Evolutionary conservation across 1,140 invertebrate species (phyloP).

Genomic region (Plutomurus gul): DNA sequence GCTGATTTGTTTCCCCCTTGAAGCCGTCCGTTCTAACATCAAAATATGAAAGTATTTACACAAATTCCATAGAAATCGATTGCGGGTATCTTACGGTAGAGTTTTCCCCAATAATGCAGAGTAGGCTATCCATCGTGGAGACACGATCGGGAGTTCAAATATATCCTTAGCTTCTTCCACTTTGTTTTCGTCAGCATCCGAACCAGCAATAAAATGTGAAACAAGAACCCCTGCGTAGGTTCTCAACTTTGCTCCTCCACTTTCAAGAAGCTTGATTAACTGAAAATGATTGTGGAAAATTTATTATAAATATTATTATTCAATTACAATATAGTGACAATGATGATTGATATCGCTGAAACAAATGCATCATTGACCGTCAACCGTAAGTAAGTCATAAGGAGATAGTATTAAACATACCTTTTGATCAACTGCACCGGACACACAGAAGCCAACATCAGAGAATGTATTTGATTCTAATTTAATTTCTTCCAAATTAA

Average conservation of each 20-base stretch:
- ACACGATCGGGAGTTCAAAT: slow-evolving; percentile 82
- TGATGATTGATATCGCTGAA: too few relatives aligned
- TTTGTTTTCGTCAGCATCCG: slow-evolving; percentile 75
- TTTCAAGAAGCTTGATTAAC: slow-evolving; percentile 59
- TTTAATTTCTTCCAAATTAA: slow-evolving; percentile 25
- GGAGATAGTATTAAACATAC: slow-evolving; percentile 1
- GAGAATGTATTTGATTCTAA: slow-evolving; percentile 36
- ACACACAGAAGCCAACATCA: slow-evolving; percentile 30
- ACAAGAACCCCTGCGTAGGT: slow-evolving; percentile 85
- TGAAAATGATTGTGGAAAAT: background rate
- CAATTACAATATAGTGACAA: background rate
- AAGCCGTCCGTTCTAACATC: slow-evolving; percentile 46
- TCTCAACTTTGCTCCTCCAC: slow-evolving; percentile 79
- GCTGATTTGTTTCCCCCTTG: slow-evolving; percentile 26
- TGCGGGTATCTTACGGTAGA: slow-evolving; percentile 64
- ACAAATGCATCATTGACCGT: background rate
- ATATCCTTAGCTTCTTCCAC: slow-evolving; percentile 83
- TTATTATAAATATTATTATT: background rate
- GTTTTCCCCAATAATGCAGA: slow-evolving; percentile 70
- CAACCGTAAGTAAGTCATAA: background rate
- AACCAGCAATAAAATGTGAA: slow-evolving; percentile 84
- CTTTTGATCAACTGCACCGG: slow-evolving; percentile 42
- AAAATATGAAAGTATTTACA: background rate
- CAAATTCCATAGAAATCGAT: too few relatives aligned
- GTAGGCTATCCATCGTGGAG: slow-evolving; percentile 78